Percentiles rank a stretch among this genome's conserved stretches.
Evolutionary conservation across 2,888 invertebrate species (phyloP).

Genomic region (Drosophila tanythrix): DNA sequence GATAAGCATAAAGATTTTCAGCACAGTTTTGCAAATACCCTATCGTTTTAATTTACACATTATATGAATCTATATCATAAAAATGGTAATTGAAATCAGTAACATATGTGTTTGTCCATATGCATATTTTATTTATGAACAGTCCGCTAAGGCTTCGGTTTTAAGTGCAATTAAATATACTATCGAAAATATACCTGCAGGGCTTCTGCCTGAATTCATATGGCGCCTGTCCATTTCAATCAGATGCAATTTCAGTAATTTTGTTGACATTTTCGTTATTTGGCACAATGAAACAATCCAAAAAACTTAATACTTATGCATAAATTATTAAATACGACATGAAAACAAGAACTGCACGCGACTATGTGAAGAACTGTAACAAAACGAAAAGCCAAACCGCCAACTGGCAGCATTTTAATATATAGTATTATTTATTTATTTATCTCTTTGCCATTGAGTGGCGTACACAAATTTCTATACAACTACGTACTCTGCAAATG

Average conservation of each 20-base stretch:
- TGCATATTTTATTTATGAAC: neutral
- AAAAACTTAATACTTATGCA: conserved; percentile 16
- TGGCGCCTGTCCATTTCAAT: conserved; percentile 58
- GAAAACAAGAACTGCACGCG: conserved; percentile 56
- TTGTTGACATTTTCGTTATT: conserved; percentile 13
- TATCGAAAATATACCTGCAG: conserved; percentile 56
- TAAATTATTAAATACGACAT: conserved; percentile 44
- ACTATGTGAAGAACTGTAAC: conserved; percentile 48
- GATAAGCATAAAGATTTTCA: neutral
- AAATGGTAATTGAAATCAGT: neutral
- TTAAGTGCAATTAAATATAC: neutral
- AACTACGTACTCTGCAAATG: neutral
- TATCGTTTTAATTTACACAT: conserved; percentile 2
- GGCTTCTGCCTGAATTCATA: conserved; percentile 28
- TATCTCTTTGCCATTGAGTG: conserved; percentile 46
- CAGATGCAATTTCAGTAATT: conserved; percentile 11
- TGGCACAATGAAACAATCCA: conserved; percentile 6
- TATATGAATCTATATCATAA: neutral
- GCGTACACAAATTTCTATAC: conserved; percentile 23
- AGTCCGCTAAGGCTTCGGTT: neutral
- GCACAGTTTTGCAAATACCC: conserved; percentile 10
- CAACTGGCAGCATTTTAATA: conserved; percentile 41
- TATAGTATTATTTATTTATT: conserved; percentile 56
- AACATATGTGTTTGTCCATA: neutral
- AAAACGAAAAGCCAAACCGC: conserved; percentile 56